Conservation (phyloP, 2,113 vertebrate species). For the Petroica traversi region DNA sequence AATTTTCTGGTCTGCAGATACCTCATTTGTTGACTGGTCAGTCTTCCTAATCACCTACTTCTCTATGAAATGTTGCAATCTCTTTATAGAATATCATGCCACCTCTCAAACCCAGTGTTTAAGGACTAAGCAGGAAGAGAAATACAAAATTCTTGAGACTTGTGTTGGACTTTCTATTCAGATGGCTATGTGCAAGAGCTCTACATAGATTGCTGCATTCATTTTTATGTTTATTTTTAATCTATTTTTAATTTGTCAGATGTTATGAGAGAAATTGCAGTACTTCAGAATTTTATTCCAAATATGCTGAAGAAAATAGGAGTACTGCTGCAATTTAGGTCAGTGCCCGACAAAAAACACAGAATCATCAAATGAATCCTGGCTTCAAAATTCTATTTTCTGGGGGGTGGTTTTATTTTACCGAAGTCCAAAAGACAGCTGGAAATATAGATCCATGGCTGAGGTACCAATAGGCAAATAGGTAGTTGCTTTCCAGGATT, state of each 20-base stretch:
- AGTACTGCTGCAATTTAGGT: not conserved
- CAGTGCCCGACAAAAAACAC: not conserved
- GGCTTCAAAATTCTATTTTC: not conserved
- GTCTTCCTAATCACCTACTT: not conserved
- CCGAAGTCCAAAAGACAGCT: not conserved
- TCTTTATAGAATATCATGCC: not conserved
- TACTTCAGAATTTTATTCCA: not conserved
- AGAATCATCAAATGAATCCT: not conserved
- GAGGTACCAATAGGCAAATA: not conserved
- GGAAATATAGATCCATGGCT: not conserved
- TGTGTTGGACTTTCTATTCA: not conserved
- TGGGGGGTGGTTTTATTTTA: not conserved
- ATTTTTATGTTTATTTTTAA: conserved; percentile 6
- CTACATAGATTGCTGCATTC: conserved; percentile 17
- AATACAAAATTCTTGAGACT: not conserved
- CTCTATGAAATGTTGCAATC: not conserved
- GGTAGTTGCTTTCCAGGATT: not conserved
- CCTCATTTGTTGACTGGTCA: not conserved
- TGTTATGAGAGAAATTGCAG: conserved; percentile 25
- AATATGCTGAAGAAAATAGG: not conserved
- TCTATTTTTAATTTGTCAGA: conserved; percentile 34
- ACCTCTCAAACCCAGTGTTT: not conserved
- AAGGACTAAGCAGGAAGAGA: not conserved
- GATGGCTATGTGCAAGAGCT: not conserved
- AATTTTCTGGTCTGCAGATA: not conserved